These are phyloP conservation scores for Nasonia oneida DNA, from an alignment of 2,888 invertebrate genomes.

Conservation along the genomic window DNA sequence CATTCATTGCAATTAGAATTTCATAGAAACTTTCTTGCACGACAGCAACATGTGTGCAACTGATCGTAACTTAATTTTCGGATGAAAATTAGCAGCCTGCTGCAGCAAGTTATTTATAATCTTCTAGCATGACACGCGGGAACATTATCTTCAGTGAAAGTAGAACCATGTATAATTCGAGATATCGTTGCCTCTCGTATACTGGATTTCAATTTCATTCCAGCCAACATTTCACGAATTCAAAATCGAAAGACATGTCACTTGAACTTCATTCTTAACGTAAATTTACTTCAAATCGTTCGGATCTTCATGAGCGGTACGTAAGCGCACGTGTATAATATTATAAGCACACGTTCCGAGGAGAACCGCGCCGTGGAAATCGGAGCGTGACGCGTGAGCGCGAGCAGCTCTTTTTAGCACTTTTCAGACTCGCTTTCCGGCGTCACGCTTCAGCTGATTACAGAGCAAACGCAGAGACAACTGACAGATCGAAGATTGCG, in stretches of 20 bases:
- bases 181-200: not conserved
- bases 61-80: constrained; percentile 26
- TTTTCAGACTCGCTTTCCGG: no score
- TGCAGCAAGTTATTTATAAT: constrained; percentile 31
- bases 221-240: not conserved
- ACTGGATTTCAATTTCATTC: constrained; percentile 5
- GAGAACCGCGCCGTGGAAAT: constrained; percentile 24
- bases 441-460: constrained; percentile 13
- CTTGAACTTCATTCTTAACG: no score
- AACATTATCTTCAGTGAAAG: constrained; percentile 43
- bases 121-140: not conserved
- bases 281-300: not conserved
- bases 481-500: not conserved
- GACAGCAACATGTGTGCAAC: not conserved
- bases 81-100: not conserved
- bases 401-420: no score
- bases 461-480: not conserved
- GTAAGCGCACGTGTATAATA: not conserved
- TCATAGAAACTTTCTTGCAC: constrained; percentile 22
- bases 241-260: no score
- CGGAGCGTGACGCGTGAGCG: constrained; percentile 34
- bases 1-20: constrained; percentile 33
- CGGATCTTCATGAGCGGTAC: not conserved
- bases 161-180: not conserved
- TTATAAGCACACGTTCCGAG: not conserved